These are phyloP conservation scores for Tubulanus polymorphus DNA, from an alignment of 2,888 invertebrate species.

Conservation along the genomic window DNA sequence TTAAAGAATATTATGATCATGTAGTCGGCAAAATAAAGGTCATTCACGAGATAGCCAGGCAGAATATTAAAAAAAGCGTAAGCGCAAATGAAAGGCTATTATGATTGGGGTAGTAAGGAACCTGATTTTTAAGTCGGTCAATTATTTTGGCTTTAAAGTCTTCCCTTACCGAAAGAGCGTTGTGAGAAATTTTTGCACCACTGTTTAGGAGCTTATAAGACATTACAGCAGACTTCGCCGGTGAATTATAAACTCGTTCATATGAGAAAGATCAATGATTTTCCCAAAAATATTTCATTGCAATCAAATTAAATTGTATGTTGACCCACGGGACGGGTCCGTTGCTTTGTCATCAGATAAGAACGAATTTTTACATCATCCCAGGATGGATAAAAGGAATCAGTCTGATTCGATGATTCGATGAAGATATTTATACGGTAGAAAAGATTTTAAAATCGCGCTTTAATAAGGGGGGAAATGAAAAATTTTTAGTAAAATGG, in stretches of 20 bases:
- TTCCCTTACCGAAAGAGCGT: not conserved
- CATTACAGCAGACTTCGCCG: not conserved
- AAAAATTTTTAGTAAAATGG: not conserved
- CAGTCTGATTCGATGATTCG: too few species aligned
- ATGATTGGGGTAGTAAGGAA: not conserved
- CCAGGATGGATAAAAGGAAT: too few species aligned
- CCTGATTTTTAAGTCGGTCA: not conserved
- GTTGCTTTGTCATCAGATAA: too few species aligned
- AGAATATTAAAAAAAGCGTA: not conserved
- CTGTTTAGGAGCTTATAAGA: not conserved
- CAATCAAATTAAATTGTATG: too few species aligned
- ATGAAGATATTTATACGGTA: not conserved
- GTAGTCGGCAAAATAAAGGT: not conserved
- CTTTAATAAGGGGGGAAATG: not conserved
- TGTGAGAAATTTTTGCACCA: not conserved
- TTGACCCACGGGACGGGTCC: too few species aligned
- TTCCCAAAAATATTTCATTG: not conserved
- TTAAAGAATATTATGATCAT: not conserved
- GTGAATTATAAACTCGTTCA: not conserved
- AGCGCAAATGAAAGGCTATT: not conserved
- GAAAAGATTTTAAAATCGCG: not conserved
- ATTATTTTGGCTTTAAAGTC: not conserved
- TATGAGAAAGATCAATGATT: not conserved
- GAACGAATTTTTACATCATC: too few species aligned
- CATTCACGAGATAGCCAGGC: not conserved